These are phyloP conservation scores for Ischnus inquisitorius DNA, from an alignment of 2,888 invertebrate species.

Conservation along the genomic window DNA sequence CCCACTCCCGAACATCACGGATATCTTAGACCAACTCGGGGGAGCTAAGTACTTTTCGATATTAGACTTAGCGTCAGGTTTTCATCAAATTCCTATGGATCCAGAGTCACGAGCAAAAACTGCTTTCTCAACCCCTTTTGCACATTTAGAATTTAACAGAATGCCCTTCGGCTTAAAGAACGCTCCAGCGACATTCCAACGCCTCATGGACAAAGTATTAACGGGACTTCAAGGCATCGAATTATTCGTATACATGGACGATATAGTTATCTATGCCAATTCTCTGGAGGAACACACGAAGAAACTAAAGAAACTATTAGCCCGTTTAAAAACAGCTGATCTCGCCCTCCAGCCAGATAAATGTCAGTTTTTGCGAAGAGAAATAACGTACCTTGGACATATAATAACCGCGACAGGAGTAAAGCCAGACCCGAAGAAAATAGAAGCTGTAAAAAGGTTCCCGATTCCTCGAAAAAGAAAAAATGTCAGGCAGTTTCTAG, in stretches of 20 bases:
- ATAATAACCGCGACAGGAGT: constrained; percentile 31
- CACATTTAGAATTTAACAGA: background rate
- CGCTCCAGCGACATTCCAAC: too few relatives aligned
- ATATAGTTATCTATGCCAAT: background rate
- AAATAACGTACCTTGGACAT: constrained; percentile 49
- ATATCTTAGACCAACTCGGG: background rate
- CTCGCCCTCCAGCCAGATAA: constrained; percentile 44
- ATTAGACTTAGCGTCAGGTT: constrained; percentile 11
- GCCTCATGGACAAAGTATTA: background rate
- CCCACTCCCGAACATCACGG: constrained; percentile 4
- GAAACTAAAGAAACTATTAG: background rate
- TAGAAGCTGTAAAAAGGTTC: constrained; percentile 31
- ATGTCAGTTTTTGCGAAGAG: constrained; percentile 41
- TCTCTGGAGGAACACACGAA: too few relatives aligned
- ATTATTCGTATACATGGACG: background rate
- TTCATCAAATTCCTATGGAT: constrained; percentile 23
- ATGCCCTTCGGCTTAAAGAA: background rate
- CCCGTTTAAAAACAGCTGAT: background rate
- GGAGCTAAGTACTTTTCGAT: constrained; percentile 24
- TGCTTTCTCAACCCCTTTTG: background rate
- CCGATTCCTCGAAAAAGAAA: constrained; percentile 32
- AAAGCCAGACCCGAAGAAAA: constrained; percentile 37
- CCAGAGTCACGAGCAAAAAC: background rate
- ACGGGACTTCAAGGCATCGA: background rate
- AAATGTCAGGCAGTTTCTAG: constrained; percentile 33